Conservation (phyloP, 2,797 vertebrate species). For the Harpagifer antarcticus region DNA sequence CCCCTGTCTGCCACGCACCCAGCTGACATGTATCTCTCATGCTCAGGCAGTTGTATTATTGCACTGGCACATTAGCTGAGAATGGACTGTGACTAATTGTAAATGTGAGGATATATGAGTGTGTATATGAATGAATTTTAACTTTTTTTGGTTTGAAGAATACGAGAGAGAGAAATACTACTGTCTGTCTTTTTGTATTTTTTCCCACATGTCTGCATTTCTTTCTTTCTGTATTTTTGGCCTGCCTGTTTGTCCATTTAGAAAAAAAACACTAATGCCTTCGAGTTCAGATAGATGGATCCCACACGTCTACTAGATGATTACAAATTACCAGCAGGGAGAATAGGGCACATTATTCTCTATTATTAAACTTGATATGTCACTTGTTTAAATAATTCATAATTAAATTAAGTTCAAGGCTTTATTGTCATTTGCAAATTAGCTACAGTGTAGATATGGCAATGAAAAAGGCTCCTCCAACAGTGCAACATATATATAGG, state of each 20-base stretch:
- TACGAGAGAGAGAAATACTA: not conserved
- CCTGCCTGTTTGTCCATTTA: not conserved
- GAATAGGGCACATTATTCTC: not conserved
- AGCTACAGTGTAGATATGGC: no score
- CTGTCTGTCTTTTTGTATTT: not conserved
- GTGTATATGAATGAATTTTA: conserved; percentile 1
- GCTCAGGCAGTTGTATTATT: conserved; percentile 74
- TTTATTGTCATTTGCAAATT: no score
- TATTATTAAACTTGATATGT: not conserved
- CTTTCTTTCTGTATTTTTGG: not conserved
- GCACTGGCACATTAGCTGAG: conserved; percentile 72
- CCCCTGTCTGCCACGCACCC: conserved; percentile 69
- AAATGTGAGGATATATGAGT: conserved; percentile 11
- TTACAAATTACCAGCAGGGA: not conserved
- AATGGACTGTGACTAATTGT: conserved; percentile 58
- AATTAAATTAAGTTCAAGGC: no score
- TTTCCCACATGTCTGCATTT: not conserved
- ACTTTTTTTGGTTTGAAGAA: not conserved
- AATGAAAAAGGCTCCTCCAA: no score
- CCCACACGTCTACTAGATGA: not conserved
- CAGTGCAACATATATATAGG: no score
- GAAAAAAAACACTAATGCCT: not conserved
- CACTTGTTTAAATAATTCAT: not conserved
- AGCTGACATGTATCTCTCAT: conserved; percentile 74
- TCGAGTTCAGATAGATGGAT: not conserved